phyloP scores from a whole-genome alignment of 2,797 vertebrate species.

The Oreortyx pictus region DNA sequence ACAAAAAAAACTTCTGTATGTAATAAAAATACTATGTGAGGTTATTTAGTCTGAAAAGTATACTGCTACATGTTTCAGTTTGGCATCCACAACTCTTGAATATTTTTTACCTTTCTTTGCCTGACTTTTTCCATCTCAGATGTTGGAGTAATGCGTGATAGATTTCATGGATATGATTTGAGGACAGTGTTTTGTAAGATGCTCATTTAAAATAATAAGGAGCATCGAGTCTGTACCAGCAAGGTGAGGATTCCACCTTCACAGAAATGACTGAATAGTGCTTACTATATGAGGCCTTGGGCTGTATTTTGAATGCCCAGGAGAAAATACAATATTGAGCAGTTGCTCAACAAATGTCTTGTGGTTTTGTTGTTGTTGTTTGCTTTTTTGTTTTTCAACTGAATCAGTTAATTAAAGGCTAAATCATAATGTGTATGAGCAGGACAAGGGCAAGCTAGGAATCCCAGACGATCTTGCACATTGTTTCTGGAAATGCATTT shows the following conservation, averaged over 20 bases:
- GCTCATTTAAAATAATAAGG: background rate
- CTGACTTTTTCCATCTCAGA: background rate
- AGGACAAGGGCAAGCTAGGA: background rate
- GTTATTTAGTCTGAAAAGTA: background rate
- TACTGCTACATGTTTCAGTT: background rate
- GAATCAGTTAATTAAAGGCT: conserved; percentile 7
- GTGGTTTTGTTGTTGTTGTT: background rate
- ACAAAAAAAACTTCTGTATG: background rate
- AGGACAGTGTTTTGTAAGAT: background rate
- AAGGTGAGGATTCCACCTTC: background rate
- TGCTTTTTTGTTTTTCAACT: background rate
- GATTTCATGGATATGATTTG: background rate
- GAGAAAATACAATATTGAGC: background rate
- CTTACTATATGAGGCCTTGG: background rate
- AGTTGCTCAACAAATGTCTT: background rate
- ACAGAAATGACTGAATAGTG: background rate
- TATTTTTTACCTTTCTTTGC: background rate
- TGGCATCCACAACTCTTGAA: background rate
- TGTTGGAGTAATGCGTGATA: background rate
- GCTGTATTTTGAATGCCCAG: background rate
- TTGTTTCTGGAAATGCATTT: conserved; percentile 20
- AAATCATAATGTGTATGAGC: background rate
- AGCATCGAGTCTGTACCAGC: background rate
- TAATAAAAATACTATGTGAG: background rate
- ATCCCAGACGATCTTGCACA: background rate